These are phyloP conservation scores for Zaprionus tsacasi DNA, from an alignment of 1,140 invertebrate genomes.

Conservation along the genomic window DNA sequence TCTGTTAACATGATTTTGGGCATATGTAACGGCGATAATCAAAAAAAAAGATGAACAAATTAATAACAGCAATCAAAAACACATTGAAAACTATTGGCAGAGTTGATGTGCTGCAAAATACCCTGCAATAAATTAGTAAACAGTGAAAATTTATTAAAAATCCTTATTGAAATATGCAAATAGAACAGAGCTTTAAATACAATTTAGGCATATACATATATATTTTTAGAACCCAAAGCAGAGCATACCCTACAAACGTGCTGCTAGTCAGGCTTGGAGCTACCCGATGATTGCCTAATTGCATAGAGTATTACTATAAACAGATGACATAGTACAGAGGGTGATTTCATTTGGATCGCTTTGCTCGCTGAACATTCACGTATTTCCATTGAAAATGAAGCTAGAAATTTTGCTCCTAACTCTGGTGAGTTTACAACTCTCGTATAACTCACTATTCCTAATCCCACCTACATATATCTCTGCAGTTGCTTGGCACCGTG, in stretches of 20 bases:
- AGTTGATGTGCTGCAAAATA: background rate
- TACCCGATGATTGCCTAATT: background rate
- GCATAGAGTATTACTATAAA: constrained; percentile 13
- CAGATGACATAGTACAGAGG: background rate
- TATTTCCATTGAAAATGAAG: background rate
- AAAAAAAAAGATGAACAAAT: background rate
- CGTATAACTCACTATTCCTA: background rate
- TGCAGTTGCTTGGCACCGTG: background rate
- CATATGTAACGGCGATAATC: constrained; percentile 1
- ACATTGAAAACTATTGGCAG: background rate
- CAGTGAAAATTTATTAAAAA: background rate
- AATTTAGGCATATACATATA: background rate
- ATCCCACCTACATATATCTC: background rate
- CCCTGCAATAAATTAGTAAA: background rate
- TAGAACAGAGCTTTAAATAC: no score
- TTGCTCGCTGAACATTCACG: constrained; percentile 2
- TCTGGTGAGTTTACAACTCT: background rate
- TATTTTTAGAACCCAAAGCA: background rate
- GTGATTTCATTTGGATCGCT: constrained; percentile 6
- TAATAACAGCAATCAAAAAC: constrained; percentile 15
- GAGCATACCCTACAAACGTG: background rate
- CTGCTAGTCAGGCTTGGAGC: background rate
- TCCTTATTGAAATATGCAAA: no score
- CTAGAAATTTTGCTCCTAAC: background rate
- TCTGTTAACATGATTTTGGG: constrained; percentile 6